These are phyloP conservation scores for Trogon melanurus DNA, from an alignment of 2,113 vertebrate genomes.

Conservation along the genomic window DNA sequence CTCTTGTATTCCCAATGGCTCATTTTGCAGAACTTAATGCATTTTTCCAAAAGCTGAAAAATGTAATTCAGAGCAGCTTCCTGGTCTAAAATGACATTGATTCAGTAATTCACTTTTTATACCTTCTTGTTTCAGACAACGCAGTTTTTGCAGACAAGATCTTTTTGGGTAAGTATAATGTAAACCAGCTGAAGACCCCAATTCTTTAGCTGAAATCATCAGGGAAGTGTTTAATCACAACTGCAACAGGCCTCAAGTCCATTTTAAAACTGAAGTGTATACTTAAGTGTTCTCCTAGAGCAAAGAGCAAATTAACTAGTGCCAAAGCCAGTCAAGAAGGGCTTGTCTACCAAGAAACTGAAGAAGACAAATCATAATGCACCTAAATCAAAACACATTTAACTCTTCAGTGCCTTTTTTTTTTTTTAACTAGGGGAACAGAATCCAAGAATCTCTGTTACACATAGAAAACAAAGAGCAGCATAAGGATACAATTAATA, in stretches of 20 bases:
- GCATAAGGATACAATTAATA: background rate
- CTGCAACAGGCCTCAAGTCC: background rate
- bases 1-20: background rate
- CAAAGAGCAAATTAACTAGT: background rate
- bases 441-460: background rate
- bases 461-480: background rate
- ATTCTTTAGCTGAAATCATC: background rate
- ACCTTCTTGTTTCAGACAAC: constrained; percentile 1
- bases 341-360: background rate
- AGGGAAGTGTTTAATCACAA: background rate
- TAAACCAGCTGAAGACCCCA: background rate
- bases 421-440: background rate
- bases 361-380: background rate
- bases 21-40: constrained; percentile 31
- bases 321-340: background rate
- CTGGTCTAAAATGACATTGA: constrained; percentile 26
- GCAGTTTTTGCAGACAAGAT: background rate
- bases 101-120: constrained; percentile 19
- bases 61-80: constrained; percentile 15
- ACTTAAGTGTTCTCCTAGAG: background rate
- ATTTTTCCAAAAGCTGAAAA: constrained; percentile 37
- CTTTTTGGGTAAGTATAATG: background rate
- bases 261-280: background rate
- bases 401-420: background rate
- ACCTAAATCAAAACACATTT: background rate